Evolutionary conservation across 2,888 invertebrate species (phyloP).

Genomic region (Phaedon cochleariae): DNA sequence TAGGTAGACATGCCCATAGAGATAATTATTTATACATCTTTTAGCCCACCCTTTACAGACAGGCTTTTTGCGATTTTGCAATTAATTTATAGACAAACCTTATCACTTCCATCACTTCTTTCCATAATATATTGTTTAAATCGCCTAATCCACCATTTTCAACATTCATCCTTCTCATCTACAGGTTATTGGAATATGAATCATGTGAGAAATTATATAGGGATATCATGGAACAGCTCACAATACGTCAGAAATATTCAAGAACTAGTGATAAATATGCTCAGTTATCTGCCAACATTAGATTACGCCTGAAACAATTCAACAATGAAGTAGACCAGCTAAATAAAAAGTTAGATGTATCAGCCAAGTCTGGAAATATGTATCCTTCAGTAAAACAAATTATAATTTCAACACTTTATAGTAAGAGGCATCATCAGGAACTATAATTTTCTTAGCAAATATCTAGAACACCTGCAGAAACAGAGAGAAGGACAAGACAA

Average conservation of each 20-base stretch:
- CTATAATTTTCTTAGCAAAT: conserved; percentile 25
- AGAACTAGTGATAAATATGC: conserved; percentile 67
- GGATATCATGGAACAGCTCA: conserved; percentile 71
- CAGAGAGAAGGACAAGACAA: conserved; percentile 69
- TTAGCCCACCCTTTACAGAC: too few relatives aligned
- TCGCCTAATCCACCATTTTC: too few relatives aligned
- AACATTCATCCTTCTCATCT: not conserved
- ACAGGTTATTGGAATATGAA: conserved; percentile 72
- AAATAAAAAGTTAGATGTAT: conserved; percentile 66
- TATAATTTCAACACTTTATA: too few relatives aligned
- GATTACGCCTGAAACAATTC: conserved; percentile 70
- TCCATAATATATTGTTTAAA: too few relatives aligned
- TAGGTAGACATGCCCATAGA: conserved; percentile 48
- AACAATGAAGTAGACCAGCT: conserved; percentile 69
- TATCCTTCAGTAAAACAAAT: conserved; percentile 44
- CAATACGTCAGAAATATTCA: conserved; percentile 65
- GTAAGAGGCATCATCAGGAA: not conserved
- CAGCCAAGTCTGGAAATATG: conserved; percentile 62
- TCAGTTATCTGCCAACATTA: conserved; percentile 67
- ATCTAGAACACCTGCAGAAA: conserved; percentile 69
- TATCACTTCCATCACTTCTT: too few relatives aligned
- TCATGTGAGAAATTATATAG: conserved; percentile 71
- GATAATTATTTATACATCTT: too few relatives aligned
- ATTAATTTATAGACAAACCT: too few relatives aligned
- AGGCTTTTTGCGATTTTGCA: too few relatives aligned